Percentiles rank a stretch among this genome's conserved stretches.
Conservation (phyloP, 2,888 invertebrate genomes). For the Nemotelus pantherinus region DNA sequence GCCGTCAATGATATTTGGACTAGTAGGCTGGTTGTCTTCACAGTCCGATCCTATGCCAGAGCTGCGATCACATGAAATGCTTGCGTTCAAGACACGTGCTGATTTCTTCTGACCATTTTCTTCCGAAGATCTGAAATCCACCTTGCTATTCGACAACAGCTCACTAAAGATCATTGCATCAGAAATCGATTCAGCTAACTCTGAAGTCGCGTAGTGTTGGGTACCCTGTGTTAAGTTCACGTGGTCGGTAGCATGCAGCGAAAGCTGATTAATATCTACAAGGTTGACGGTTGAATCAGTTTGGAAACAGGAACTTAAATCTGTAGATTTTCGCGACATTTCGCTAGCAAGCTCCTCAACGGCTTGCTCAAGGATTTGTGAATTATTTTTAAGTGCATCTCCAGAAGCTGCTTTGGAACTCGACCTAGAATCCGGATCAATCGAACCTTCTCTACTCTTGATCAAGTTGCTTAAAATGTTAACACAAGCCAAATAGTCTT, state of each 20-base stretch:
- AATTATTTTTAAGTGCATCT: no score
- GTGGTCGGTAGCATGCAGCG: no score
- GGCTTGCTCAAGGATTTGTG: no score
- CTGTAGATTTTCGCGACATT: no score
- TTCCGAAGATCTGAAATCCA: neutral
- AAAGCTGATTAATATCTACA: no score
- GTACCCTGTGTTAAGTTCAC: no score
- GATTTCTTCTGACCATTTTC: neutral
- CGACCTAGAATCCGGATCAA: neutral
- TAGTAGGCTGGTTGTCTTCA: conserved; percentile 34
- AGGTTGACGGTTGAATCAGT: no score
- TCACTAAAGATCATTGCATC: neutral
- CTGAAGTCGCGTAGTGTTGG: no score
- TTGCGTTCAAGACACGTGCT: conserved; percentile 8
- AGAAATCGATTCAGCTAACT: no score
- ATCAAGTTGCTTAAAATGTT: neutral
- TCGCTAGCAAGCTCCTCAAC: no score
- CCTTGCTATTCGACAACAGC: no score
- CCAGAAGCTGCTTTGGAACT: neutral
- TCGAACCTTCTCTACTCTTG: conserved; percentile 7
- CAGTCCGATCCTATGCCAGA: conserved; percentile 41
- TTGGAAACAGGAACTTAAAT: no score
- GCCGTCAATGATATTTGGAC: neutral
- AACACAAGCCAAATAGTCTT: neutral
- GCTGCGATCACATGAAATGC: conserved; percentile 38